These are phyloP conservation scores for Glaucomys volans DNA, from an alignment of 2,113 vertebrate species.

Conservation along the genomic window DNA sequence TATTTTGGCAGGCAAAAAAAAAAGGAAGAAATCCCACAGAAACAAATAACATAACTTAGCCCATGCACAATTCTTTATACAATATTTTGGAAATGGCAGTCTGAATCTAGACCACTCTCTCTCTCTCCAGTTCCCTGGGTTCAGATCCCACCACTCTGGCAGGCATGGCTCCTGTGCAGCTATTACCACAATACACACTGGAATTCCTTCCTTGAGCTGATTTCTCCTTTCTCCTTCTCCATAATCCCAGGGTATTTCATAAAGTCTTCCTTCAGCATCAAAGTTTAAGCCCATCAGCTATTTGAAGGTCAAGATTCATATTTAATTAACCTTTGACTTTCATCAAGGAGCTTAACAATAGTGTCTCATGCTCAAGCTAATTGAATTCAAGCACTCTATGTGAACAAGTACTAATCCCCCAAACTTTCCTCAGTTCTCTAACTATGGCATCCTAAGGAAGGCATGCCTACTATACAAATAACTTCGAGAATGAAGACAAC, in stretches of 20 bases:
- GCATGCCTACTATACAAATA: slow-evolving; percentile 2
- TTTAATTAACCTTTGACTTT: background rate
- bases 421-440: background rate
- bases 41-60: slow-evolving; percentile 33
- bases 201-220: background rate
- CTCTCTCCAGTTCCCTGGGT: background rate
- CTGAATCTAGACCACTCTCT: background rate
- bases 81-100: background rate
- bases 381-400: background rate
- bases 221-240: background rate
- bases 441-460: background rate
- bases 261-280: background rate
- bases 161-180: background rate
- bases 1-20: slow-evolving; percentile 40
- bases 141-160: background rate
- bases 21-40: slow-evolving; percentile 32
- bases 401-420: background rate
- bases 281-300: background rate
- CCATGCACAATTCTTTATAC: slow-evolving; percentile 10
- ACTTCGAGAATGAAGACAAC: background rate
- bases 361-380: background rate
- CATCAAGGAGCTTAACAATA: background rate
- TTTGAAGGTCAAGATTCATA: background rate
- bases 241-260: background rate
- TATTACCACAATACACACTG: background rate